These are phyloP conservation scores for Uria lomvia DNA, from an alignment of 2,113 vertebrate species.

Conservation along the genomic window DNA sequence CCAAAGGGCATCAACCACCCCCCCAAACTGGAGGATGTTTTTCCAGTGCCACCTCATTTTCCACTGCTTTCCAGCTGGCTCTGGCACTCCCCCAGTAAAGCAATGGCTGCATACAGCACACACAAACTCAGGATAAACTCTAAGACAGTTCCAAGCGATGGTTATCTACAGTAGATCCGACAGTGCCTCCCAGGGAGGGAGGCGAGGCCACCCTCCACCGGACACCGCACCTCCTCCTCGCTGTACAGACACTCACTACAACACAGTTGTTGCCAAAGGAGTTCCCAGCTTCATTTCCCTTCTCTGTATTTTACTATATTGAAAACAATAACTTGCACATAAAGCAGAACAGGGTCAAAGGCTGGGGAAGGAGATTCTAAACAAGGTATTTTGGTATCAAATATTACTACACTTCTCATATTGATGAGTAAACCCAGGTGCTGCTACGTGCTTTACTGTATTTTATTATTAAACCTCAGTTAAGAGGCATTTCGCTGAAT, in stretches of 20 bases:
- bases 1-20: neutral
- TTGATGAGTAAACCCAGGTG: neutral
- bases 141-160: neutral
- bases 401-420: neutral
- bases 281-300: neutral
- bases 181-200: neutral
- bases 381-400: neutral
- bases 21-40: neutral
- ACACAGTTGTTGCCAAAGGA: neutral
- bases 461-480: constrained; percentile 13
- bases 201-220: neutral
- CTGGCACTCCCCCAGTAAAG: neutral
- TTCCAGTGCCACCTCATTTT: neutral
- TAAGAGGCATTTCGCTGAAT: neutral
- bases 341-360: neutral
- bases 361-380: neutral
- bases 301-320: neutral
- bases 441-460: neutral
- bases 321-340: neutral
- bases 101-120: neutral
- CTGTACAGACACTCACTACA: neutral
- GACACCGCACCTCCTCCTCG: neutral
- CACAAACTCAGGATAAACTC: neutral
- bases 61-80: neutral
- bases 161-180: fast-evolving